Percentiles rank a stretch among this genome's conserved stretches.
phyloP scores from a whole-genome alignment of 2,797 vertebrate genomes.

The Ispidina lecontei region DNA sequence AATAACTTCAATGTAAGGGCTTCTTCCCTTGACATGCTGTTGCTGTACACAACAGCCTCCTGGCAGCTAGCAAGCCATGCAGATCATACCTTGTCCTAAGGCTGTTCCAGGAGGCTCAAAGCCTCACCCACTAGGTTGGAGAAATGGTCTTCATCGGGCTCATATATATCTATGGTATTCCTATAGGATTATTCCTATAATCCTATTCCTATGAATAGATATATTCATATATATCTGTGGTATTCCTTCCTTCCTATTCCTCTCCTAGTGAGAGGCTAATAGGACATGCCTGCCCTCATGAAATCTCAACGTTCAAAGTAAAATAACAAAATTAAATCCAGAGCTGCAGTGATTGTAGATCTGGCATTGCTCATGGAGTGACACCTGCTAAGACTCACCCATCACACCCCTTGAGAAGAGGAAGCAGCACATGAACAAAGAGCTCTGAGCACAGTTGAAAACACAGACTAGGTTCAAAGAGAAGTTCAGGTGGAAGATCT shows the following conservation, averaged over 20 bases:
- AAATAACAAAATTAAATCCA: not conserved
- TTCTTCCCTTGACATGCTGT: not conserved
- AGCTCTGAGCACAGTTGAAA: not conserved
- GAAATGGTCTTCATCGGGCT: not conserved
- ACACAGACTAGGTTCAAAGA: not conserved
- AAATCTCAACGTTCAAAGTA: not conserved
- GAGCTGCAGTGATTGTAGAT: not conserved
- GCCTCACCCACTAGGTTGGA: not conserved
- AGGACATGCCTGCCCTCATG: not conserved
- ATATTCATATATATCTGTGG: too few relatives aligned
- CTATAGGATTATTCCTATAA: not conserved
- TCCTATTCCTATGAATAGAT: too few relatives aligned
- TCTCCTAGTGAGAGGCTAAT: not conserved
- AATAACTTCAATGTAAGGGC: not conserved
- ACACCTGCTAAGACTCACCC: not conserved
- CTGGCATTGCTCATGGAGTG: not conserved
- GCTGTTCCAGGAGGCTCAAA: not conserved
- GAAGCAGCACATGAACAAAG: not conserved
- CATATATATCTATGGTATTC: not conserved
- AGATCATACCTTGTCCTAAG: not conserved
- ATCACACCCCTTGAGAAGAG: not conserved
- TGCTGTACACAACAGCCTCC: not conserved
- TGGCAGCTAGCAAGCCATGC: not conserved
- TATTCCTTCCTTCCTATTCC: not conserved
- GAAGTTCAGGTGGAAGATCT: not conserved